These are phyloP conservation scores for Cheumatopsyche charites DNA, from an alignment of 1,140 invertebrate species.

Conservation along the genomic window DNA sequence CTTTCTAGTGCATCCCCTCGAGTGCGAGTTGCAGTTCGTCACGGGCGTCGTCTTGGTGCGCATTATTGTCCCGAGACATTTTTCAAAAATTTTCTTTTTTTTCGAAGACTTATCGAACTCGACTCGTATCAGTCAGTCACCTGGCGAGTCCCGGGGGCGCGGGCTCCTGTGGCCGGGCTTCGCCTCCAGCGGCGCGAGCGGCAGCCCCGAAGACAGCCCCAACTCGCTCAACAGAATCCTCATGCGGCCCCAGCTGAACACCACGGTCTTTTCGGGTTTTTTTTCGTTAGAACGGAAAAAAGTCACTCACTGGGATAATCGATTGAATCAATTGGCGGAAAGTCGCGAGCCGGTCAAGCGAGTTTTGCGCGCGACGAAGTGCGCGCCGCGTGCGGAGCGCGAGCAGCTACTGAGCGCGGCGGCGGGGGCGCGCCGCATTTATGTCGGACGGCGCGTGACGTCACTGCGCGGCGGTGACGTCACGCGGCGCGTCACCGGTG, in stretches of 20 bases:
- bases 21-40: conserved; percentile 23
- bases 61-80: conserved; percentile 39
- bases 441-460: conserved; percentile 58
- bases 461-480: conserved; percentile 58
- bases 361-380: conserved; percentile 31
- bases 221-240: conserved; percentile 63
- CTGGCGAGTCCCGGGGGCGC: conserved; percentile 52
- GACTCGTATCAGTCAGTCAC: conserved; percentile 61
- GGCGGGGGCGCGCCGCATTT: conserved; percentile 60
- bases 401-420: conserved; percentile 59
- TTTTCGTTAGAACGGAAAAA: too few species aligned
- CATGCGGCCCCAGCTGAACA: conserved; percentile 54
- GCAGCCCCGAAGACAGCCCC: conserved; percentile 60
- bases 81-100: conserved; percentile 10
- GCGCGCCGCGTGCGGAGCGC: conserved; percentile 56
- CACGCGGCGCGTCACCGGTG: conserved; percentile 50
- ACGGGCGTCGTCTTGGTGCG: conserved; percentile 47
- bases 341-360: too few species aligned
- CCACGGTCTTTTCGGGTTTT: conserved; percentile 54
- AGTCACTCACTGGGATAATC: too few species aligned
- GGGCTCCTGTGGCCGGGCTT: conserved; percentile 62
- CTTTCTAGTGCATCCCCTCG: conserved; percentile 13
- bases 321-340: conserved; percentile 19
- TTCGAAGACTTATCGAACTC: too few species aligned
- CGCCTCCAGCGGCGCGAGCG: conserved; percentile 59